Evolutionary conservation across 2,797 vertebrate species (phyloP).

Genomic region (Picus viridis): DNA sequence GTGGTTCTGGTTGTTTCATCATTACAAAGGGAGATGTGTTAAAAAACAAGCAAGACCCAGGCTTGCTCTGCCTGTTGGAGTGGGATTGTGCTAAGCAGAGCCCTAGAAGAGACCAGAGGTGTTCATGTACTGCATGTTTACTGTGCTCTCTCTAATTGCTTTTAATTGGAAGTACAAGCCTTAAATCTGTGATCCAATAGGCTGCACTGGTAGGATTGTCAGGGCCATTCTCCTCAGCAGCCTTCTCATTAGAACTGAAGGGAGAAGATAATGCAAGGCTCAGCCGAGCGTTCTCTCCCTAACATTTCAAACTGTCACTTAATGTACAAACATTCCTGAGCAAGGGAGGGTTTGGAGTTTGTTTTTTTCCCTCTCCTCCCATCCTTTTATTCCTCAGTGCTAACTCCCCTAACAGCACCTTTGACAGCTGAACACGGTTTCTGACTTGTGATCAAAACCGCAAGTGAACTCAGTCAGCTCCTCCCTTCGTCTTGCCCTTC

Average conservation of each 20-base stretch:
- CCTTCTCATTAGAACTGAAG: neutral
- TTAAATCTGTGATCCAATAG: neutral
- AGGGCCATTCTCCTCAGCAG: neutral
- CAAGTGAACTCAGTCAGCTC: neutral
- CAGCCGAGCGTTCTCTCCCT: neutral
- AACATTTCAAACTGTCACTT: constrained; percentile 27
- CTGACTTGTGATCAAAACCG: constrained; percentile 27
- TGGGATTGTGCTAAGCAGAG: neutral
- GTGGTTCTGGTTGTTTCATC: neutral
- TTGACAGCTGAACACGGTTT: constrained; percentile 44
- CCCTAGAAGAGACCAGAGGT: neutral
- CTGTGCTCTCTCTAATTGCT: neutral
- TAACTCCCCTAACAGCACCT: constrained; percentile 9
- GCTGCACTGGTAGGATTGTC: neutral
- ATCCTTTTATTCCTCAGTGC: constrained; percentile 2
- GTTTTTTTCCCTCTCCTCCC: neutral
- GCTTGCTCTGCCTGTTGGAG: neutral
- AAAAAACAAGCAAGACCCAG: neutral
- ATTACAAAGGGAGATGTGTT: neutral
- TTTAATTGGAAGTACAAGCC: constrained; percentile 1
- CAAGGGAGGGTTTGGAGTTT: neutral
- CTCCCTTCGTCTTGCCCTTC: neutral
- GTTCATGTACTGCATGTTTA: neutral
- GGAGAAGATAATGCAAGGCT: constrained; percentile 2
- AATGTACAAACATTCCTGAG: constrained; percentile 31